These are phyloP conservation scores for Pseudochromis fuscus DNA, from an alignment of 2,797 vertebrate genomes.

Conservation along the genomic window DNA sequence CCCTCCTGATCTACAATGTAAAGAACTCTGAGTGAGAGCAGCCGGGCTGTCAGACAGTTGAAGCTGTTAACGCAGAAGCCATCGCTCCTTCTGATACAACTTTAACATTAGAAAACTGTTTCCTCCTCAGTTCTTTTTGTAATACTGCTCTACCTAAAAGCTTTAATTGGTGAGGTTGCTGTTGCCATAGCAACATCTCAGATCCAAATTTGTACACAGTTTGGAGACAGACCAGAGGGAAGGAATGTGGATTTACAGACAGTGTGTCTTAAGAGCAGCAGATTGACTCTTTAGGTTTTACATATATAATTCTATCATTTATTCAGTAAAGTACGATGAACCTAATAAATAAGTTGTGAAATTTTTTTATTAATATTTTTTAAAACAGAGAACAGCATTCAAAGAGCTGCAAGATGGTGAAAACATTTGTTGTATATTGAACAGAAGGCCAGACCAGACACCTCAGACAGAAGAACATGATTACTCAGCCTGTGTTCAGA, in stretches of 20 bases:
- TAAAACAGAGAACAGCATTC: too few relatives aligned
- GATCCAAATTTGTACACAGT: slow-evolving; percentile 30
- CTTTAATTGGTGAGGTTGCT: slow-evolving; percentile 44
- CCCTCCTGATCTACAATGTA: background rate
- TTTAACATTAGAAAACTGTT: slow-evolving; percentile 3
- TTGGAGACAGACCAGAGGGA: slow-evolving; percentile 19
- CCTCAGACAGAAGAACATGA: too few relatives aligned
- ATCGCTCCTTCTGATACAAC: background rate
- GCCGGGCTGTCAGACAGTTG: background rate
- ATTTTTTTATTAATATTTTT: too few relatives aligned
- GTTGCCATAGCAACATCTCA: slow-evolving; percentile 65
- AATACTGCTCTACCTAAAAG: slow-evolving; percentile 44
- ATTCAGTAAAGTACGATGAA: too few relatives aligned
- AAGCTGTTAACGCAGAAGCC: background rate
- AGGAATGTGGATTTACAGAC: slow-evolving; percentile 10
- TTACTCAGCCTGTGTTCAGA: too few relatives aligned
- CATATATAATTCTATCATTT: too few relatives aligned
- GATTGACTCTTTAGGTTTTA: too few relatives aligned
- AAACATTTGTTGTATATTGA: too few relatives aligned
- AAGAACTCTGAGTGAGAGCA: background rate
- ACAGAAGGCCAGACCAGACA: too few relatives aligned
- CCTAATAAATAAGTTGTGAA: too few relatives aligned
- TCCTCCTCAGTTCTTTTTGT: slow-evolving; percentile 19
- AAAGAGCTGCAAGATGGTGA: too few relatives aligned
- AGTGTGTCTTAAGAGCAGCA: background rate